phyloP scores from a whole-genome alignment of 2,888 invertebrate species.

The Netelia fuscicornis region DNA sequence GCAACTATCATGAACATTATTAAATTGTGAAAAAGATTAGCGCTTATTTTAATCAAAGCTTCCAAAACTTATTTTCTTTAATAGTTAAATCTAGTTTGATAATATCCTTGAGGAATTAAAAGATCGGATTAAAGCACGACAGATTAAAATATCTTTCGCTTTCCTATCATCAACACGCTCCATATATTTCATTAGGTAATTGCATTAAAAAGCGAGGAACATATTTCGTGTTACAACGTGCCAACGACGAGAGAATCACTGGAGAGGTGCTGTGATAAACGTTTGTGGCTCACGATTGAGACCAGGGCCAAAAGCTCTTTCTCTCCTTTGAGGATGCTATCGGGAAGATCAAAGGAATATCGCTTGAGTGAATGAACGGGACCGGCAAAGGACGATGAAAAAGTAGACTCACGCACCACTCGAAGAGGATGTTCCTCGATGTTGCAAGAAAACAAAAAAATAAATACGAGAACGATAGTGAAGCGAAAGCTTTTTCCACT shows the following conservation, averaged over 20 bases:
- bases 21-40: too few species aligned
- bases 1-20: too few species aligned
- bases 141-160: background rate
- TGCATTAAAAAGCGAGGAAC: background rate
- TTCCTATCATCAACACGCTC: background rate
- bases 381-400: background rate
- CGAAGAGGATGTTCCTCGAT: background rate
- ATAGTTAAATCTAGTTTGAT: too few species aligned
- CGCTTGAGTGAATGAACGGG: slow-evolving; percentile 28
- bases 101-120: background rate
- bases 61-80: too few species aligned
- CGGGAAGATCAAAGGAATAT: slow-evolving; percentile 56
- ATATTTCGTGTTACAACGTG: background rate
- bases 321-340: slow-evolving; percentile 47
- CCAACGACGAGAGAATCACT: background rate
- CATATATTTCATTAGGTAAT: background rate
- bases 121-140: background rate
- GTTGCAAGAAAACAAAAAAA: background rate
- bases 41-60: too few species aligned
- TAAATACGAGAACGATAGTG: background rate
- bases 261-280: slow-evolving; percentile 39
- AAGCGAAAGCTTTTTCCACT: background rate
- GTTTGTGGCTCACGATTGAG: background rate
- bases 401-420: background rate
- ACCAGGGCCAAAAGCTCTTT: slow-evolving; percentile 26